phyloP scores from a whole-genome alignment of 2,113 vertebrate genomes.

The Sinocyclocheilus maitianheensis region DNA sequence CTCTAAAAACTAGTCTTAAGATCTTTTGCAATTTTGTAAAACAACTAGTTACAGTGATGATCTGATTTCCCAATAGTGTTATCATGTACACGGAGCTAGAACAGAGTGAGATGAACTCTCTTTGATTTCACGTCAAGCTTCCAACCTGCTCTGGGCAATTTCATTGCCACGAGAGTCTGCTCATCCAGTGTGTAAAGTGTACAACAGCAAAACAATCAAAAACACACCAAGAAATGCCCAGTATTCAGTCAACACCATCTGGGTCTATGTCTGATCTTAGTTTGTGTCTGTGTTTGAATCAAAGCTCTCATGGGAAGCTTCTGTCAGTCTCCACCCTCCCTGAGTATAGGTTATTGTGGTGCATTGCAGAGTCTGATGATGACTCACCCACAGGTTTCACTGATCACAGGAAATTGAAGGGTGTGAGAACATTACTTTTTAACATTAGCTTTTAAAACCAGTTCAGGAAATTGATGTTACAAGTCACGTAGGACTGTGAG shows the following conservation, averaged over 20 bases:
- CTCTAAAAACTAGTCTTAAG: too few species aligned
- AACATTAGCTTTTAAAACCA: neutral
- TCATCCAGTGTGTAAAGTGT: neutral
- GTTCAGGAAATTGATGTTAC: neutral
- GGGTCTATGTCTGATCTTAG: constrained; percentile 5
- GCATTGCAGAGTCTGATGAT: constrained; percentile 37
- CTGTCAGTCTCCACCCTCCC: constrained; percentile 27
- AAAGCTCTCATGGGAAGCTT: constrained; percentile 13
- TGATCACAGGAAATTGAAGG: constrained; percentile 18
- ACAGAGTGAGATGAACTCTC: neutral
- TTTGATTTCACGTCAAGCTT: neutral
- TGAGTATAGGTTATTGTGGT: constrained; percentile 19
- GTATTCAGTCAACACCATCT: neutral
- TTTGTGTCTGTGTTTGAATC: neutral
- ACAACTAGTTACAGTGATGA: neutral
- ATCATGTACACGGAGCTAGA: neutral
- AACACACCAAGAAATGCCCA: neutral
- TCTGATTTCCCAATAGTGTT: neutral
- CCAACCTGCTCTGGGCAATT: neutral
- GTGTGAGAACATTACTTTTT: neutral
- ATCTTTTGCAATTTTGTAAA: neutral
- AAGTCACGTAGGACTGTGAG: neutral
- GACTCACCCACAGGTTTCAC: constrained; percentile 24
- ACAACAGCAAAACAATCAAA: neutral
- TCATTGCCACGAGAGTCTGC: neutral